Evolutionary conservation across 2,113 vertebrate genomes (phyloP).

Genomic region (Indri indri): DNA sequence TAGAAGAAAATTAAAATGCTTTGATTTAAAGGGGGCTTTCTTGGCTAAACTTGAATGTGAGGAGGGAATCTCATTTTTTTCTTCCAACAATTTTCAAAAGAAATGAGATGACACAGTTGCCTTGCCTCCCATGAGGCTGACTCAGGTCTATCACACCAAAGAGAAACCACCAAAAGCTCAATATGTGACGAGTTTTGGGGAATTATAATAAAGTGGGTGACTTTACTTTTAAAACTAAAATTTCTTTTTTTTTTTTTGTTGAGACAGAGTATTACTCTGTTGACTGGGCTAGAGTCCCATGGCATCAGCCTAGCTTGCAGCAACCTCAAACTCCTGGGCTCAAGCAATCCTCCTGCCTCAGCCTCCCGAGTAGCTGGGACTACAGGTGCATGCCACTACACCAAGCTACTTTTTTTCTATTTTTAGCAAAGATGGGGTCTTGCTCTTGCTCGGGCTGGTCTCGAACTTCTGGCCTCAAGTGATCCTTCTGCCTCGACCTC

Average conservation of each 20-base stretch:
- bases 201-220: not conserved
- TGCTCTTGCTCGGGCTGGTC: no score
- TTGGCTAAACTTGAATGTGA: not conserved
- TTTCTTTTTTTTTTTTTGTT: not conserved
- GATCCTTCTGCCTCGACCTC: no score
- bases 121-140: not conserved
- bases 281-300: no score
- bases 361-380: no score
- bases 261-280: not conserved
- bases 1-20: conserved; percentile 2
- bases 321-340: no score
- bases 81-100: not conserved
- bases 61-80: not conserved
- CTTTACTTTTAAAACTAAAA: not conserved
- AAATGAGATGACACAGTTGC: not conserved
- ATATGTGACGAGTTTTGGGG: not conserved
- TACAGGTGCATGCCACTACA: no score
- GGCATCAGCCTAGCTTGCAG: no score
- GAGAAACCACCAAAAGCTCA: not conserved
- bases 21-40: conserved; percentile 34
- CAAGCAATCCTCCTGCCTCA: no score
- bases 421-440: no score
- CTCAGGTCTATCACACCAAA: not conserved
- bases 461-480: no score
- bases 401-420: no score